Evolutionary conservation across 2,797 vertebrate species (phyloP).

Genomic region (Lycodopsis pacificus): DNA sequence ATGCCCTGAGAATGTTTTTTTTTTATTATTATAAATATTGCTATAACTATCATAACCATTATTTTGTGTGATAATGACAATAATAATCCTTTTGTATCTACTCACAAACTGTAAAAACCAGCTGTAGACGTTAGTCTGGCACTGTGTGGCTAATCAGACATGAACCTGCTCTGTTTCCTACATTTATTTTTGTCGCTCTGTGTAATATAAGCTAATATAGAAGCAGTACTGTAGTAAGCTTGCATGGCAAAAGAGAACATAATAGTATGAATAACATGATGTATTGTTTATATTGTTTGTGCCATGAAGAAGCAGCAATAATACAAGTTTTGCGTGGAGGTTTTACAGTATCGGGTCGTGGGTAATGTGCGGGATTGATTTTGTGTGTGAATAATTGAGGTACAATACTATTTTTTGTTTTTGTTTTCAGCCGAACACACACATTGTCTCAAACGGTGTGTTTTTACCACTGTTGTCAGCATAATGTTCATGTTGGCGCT

Average conservation of each 20-base stretch:
- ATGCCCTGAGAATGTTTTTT: conserved; percentile 86
- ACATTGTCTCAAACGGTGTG: neutral
- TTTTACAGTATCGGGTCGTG: conserved; percentile 49
- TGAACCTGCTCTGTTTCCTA: conserved; percentile 50
- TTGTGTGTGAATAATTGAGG: conserved; percentile 34
- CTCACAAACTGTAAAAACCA: conserved; percentile 85
- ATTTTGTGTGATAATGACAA: conserved; percentile 76
- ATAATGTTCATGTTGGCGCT: conserved; percentile 46
- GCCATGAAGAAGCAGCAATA: conserved; percentile 93
- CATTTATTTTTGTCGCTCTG: conserved; percentile 63
- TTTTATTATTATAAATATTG: conserved; percentile 71
- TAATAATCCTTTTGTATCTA: conserved; percentile 83
- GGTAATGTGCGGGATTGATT: conserved; percentile 36
- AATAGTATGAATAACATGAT: conserved; percentile 66
- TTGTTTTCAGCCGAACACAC: conserved; percentile 14
- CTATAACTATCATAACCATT: conserved; percentile 74
- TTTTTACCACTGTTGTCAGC: conserved; percentile 57
- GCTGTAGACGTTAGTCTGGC: conserved; percentile 83
- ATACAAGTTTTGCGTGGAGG: conserved; percentile 72
- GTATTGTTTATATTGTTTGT: conserved; percentile 87
- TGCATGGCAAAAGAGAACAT: conserved; percentile 86
- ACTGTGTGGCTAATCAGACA: conserved; percentile 76
- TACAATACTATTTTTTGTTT: conserved; percentile 21
- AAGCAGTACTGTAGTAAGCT: conserved; percentile 85
- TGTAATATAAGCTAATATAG: conserved; percentile 79